phyloP scores from a whole-genome alignment of 2,888 invertebrate species.

The Podotricha telesiphe region DNA sequence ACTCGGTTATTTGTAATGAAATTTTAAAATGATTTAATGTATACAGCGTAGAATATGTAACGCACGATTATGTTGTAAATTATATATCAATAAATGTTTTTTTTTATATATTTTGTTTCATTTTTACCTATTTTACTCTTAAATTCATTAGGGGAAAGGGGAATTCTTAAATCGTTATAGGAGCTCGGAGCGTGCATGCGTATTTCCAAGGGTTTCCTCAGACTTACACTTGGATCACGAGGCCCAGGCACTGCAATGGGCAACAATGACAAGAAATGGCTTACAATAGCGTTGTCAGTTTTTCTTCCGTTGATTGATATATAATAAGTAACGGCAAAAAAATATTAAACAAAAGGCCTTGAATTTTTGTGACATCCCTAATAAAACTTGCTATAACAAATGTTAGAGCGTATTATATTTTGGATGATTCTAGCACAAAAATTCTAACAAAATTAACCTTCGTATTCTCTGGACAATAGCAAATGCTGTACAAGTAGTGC shows the following conservation, averaged over 20 bases:
- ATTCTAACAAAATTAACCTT: conserved; percentile 7
- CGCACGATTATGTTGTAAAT: conserved; percentile 40
- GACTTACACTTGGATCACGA: too few species aligned
- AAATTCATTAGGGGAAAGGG: too few species aligned
- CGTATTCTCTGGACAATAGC: not conserved
- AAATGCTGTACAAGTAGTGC: not conserved
- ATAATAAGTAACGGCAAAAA: too few species aligned
- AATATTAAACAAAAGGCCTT: too few species aligned
- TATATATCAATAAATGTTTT: conserved; percentile 39
- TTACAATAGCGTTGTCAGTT: too few species aligned
- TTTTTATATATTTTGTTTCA: conserved; percentile 22
- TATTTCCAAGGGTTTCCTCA: too few species aligned
- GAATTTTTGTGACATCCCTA: too few species aligned
- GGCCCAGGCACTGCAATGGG: too few species aligned
- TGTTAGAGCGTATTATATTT: conserved; percentile 1
- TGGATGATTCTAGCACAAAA: not conserved
- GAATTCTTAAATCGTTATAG: too few species aligned
- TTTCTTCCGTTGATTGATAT: too few species aligned
- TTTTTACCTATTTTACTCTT: not conserved
- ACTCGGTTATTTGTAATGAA: conserved; percentile 32
- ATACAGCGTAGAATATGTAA: conserved; percentile 35
- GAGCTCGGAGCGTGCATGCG: too few species aligned
- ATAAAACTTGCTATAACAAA: not conserved
- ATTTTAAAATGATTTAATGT: conserved; percentile 21
- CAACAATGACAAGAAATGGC: too few species aligned